A percentile compares a stretch with the other conserved stretches of the same genome.
These are phyloP conservation scores for Pseudochirops corinnae DNA, from an alignment of 2,797 vertebrate genomes.

Conservation along the genomic window DNA sequence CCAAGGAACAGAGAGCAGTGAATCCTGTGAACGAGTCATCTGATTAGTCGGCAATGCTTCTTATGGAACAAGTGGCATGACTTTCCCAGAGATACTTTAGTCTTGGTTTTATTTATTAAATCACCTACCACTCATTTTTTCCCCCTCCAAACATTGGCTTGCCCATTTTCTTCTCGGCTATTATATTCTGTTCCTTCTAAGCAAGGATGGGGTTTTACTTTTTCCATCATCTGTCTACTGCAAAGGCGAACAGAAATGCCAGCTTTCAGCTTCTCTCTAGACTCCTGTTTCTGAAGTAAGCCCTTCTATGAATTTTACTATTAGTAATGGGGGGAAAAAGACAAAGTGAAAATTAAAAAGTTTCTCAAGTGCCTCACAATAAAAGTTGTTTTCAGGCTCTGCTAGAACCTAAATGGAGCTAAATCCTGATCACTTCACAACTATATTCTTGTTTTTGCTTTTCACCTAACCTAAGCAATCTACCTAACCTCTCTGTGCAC, in stretches of 20 bases:
- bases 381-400: neutral
- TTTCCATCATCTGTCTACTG: neutral
- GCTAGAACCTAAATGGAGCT: neutral
- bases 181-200: neutral
- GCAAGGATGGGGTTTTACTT: neutral
- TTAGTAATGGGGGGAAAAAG: neutral
- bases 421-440: neutral
- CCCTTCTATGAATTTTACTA: neutral
- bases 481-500: neutral
- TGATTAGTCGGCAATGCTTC: neutral
- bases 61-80: neutral
- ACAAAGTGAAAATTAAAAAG: neutral
- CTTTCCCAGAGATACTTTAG: neutral
- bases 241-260: neutral
- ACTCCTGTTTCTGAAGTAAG: neutral
- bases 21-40: neutral
- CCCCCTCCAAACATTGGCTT: neutral
- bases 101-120: neutral
- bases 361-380: neutral
- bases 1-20: neutral
- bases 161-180: neutral
- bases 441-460: neutral
- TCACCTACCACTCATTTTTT: neutral
- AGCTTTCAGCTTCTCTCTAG: neutral
- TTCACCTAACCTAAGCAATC: neutral